Evolutionary conservation across 2,113 vertebrate genomes (phyloP).

Genomic region (Paracanthobrama guichenoti): DNA sequence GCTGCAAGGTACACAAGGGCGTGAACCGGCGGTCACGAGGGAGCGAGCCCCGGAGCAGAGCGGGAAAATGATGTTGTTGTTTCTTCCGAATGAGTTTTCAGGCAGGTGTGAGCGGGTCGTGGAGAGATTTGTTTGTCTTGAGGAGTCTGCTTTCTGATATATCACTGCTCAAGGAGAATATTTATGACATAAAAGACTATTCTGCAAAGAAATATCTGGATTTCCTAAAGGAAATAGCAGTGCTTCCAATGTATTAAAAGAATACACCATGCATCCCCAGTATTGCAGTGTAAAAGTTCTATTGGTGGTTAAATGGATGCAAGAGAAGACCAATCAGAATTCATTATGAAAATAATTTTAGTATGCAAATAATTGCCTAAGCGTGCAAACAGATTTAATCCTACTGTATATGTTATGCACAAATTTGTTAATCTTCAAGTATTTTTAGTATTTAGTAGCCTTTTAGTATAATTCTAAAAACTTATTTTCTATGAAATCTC

Average conservation of each 20-base stretch:
- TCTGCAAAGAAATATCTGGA: background rate
- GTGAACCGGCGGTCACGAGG: slow-evolving; percentile 57
- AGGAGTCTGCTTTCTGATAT: background rate
- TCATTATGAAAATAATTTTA: background rate
- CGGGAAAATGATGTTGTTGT: slow-evolving; percentile 54
- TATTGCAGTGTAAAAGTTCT: background rate
- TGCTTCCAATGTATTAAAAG: background rate
- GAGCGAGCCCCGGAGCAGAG: slow-evolving; percentile 53
- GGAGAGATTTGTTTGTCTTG: slow-evolving; percentile 51
- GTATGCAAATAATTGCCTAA: background rate
- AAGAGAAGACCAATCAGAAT: background rate
- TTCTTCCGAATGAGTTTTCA: slow-evolving; percentile 56
- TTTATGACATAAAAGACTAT: background rate
- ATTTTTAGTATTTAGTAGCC: too few species aligned
- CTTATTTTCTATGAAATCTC: too few species aligned
- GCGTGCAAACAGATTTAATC: background rate
- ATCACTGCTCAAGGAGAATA: slow-evolving; percentile 20
- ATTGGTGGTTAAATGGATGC: background rate
- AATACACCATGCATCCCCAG: background rate
- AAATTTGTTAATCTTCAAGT: too few species aligned
- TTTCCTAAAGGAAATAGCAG: background rate
- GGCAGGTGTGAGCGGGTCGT: slow-evolving; percentile 61
- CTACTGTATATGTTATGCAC: too few species aligned
- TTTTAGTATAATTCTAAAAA: too few species aligned
- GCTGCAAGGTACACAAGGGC: slow-evolving; percentile 66